A percentile compares a stretch with the other conserved stretches of the same genome.
Conservation (phyloP, 2,113 vertebrate species). For the Corydoras maculifer region DNA sequence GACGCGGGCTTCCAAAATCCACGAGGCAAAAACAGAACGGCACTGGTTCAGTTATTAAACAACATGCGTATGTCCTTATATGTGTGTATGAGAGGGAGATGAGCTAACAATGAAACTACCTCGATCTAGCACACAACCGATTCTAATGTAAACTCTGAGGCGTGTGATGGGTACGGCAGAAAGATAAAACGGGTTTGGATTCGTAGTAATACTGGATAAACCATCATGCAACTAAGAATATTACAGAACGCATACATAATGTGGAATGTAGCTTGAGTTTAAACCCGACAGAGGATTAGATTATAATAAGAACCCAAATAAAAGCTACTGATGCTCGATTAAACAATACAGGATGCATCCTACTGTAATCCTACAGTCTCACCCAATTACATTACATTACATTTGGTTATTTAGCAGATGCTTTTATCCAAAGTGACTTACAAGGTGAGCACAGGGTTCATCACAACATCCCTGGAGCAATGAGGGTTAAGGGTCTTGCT, state of each 20-base stretch:
- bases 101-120: neutral
- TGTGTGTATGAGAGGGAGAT: neutral
- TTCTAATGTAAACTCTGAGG: neutral
- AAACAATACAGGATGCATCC: too few relatives aligned
- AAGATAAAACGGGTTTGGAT: too few relatives aligned
- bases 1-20: slow-evolving; percentile 5
- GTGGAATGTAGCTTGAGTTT: neutral
- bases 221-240: neutral
- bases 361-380: too few relatives aligned
- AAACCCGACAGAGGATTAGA: neutral
- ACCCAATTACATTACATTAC: too few relatives aligned
- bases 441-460: too few relatives aligned
- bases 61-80: neutral
- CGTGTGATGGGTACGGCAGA: too few relatives aligned
- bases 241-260: slow-evolving; percentile 4
- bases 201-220: slow-evolving; percentile 12
- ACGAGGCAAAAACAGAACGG: slow-evolving; percentile 17
- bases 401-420: too few relatives aligned
- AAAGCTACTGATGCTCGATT: too few relatives aligned
- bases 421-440: too few relatives aligned
- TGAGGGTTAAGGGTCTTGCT: too few relatives aligned
- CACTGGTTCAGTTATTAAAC: neutral
- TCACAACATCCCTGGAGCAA: too few relatives aligned
- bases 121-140: slow-evolving; percentile 3
- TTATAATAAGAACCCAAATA: neutral